Evolutionary conservation across 2,113 vertebrate genomes (phyloP).

Genomic region (Pholis gunnellus): DNA sequence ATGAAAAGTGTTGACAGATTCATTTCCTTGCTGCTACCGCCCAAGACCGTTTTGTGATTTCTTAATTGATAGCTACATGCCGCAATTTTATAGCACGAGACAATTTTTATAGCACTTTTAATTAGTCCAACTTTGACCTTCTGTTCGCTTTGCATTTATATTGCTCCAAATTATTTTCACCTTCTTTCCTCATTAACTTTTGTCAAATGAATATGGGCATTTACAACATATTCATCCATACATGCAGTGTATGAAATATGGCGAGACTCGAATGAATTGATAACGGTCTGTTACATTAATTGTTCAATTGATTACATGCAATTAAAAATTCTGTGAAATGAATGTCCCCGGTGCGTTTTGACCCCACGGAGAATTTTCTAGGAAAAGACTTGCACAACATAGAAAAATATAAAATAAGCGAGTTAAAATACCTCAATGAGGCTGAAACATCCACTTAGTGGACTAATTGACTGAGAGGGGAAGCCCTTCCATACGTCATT

Average conservation of each 20-base stretch:
- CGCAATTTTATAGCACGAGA: conserved; percentile 70
- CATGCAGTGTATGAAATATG: conserved; percentile 39
- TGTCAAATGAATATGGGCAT: conserved; percentile 65
- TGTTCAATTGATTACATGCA: conserved; percentile 51
- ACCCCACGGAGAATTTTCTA: conserved; percentile 9
- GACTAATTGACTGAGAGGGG: conserved; percentile 73
- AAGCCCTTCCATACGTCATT: conserved; percentile 74
- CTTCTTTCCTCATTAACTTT: conserved; percentile 78
- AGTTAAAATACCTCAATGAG: conserved; percentile 52
- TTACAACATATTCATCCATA: conserved; percentile 67
- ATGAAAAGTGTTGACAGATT: conserved; percentile 82
- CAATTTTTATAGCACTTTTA: conserved; percentile 80
- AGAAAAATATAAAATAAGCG: conserved; percentile 15
- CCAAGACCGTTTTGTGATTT: conserved; percentile 75
- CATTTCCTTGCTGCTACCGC: conserved; percentile 73
- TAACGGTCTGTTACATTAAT: conserved; percentile 40
- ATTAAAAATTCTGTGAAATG: conserved; percentile 47
- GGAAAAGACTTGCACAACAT: not conserved
- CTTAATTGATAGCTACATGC: conserved; percentile 80
- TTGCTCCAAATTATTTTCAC: conserved; percentile 80
- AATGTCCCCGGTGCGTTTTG: not conserved
- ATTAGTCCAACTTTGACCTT: conserved; percentile 84
- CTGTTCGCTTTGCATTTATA: conserved; percentile 81
- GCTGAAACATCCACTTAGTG: conserved; percentile 70
- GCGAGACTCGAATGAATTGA: conserved; percentile 37